Percentiles rank a stretch among this genome's conserved stretches.
phyloP scores from a whole-genome alignment of 2,888 invertebrate species.

The Heliconius sara region DNA sequence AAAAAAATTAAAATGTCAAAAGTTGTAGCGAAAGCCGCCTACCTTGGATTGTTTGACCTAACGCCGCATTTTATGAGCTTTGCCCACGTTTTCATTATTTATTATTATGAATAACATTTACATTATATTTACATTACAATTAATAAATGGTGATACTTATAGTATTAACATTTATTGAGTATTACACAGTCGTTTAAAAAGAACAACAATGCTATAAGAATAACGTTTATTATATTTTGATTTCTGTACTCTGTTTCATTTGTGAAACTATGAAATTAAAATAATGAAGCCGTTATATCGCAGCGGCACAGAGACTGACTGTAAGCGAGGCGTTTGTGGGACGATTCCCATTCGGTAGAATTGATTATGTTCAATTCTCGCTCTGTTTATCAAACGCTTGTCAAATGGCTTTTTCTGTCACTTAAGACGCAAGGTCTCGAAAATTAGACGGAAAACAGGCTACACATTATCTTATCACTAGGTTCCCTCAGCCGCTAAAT shows the following conservation, averaged over 20 bases:
- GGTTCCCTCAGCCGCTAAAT: too few species aligned
- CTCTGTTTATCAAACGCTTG: too few species aligned
- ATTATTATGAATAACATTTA: not conserved
- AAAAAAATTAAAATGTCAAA: not conserved
- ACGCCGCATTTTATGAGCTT: not conserved
- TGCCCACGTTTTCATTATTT: not conserved
- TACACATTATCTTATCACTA: too few species aligned
- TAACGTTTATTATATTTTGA: not conserved
- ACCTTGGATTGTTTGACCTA: conserved; percentile 11
- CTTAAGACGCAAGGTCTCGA: too few species aligned
- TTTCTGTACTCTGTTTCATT: not conserved
- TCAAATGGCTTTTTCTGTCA: too few species aligned
- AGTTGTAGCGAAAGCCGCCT: conserved; percentile 15
- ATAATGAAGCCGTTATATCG: not conserved
- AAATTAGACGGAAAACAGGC: too few species aligned
- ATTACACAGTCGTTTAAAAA: not conserved
- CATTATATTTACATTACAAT: conserved; percentile 1
- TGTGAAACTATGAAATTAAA: not conserved
- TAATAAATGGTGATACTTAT: not conserved
- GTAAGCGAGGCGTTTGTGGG: not conserved
- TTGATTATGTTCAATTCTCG: too few species aligned
- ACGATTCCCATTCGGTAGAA: too few species aligned
- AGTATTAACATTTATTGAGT: not conserved
- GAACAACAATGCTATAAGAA: not conserved
- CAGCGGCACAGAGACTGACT: not conserved